A percentile compares a stretch with the other conserved stretches of the same genome.
These are phyloP conservation scores for Dromococcyx pavoninus DNA, from an alignment of 2,797 vertebrate species.

Conservation along the genomic window DNA sequence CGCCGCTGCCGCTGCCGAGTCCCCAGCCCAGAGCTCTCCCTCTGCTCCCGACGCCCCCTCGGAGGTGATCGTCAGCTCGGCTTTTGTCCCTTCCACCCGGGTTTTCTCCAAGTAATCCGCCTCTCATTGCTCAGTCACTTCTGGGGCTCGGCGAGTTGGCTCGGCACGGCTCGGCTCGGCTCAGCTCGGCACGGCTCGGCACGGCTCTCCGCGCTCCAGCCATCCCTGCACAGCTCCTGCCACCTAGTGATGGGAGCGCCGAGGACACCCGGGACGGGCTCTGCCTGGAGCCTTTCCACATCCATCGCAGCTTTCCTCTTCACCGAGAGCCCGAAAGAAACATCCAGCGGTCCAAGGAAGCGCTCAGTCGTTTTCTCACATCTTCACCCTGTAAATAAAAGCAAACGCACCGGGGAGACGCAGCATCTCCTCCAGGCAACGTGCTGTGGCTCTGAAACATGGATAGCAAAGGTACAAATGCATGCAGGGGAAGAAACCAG, in stretches of 20 bases:
- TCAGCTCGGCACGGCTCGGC: background rate
- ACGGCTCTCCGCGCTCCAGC: background rate
- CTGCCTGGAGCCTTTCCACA: background rate
- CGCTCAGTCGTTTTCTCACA: accelerated
- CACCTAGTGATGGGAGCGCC: constrained; percentile 63
- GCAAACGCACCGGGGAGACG: background rate
- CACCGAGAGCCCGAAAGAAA: accelerated
- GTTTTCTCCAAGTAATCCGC: background rate
- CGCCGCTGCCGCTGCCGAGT: too few relatives aligned
- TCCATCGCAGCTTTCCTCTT: background rate
- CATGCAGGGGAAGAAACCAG: accelerated
- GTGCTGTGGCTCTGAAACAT: accelerated
- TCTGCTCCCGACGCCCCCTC: too few relatives aligned
- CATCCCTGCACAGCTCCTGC: constrained; percentile 57
- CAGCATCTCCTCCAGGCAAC: background rate
- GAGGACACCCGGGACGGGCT: background rate
- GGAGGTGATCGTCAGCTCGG: background rate
- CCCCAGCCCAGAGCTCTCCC: too few relatives aligned
- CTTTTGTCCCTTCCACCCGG: background rate
- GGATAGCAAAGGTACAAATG: background rate
- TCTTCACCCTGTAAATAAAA: background rate
- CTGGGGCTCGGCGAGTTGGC: too few relatives aligned
- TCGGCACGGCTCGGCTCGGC: background rate
- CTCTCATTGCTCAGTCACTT: background rate
- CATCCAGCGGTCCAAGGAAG: accelerated